phyloP scores from a whole-genome alignment of 2,113 vertebrate genomes.

The Globicephala melas region DNA sequence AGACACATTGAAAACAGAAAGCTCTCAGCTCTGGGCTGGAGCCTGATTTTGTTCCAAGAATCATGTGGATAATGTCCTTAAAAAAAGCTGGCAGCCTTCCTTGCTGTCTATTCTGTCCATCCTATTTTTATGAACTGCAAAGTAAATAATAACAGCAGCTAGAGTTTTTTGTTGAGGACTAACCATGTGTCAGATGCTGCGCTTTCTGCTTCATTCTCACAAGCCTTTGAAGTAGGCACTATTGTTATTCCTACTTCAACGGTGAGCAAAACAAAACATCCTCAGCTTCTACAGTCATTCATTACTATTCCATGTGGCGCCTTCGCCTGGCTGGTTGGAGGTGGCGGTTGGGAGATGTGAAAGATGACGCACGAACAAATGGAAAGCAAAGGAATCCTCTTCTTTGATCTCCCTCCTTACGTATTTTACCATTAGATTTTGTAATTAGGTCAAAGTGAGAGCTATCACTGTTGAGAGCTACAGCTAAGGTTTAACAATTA shows the following conservation, averaged over 20 bases:
- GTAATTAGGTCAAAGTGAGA: conserved; percentile 66
- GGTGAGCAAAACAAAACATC: not conserved
- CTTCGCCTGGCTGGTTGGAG: not conserved
- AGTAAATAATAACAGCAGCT: not conserved
- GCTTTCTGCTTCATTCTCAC: not conserved
- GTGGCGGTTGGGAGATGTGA: not conserved
- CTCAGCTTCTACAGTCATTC: not conserved
- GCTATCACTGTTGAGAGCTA: not conserved
- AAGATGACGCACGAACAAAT: not conserved
- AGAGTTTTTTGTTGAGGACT: not conserved
- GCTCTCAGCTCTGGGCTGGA: not conserved
- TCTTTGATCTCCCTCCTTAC: conserved; percentile 47
- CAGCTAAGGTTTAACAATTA: conserved; percentile 29
- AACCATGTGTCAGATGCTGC: not conserved
- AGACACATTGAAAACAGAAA: not conserved
- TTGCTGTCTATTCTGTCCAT: not conserved
- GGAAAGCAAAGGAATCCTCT: conserved; percentile 43
- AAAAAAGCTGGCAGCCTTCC: not conserved
- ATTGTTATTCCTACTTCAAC: not conserved
- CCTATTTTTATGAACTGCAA: not conserved
- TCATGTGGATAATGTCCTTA: not conserved
- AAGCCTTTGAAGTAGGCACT: not conserved
- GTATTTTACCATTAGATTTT: conserved; percentile 33
- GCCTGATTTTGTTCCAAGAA: conserved; percentile 31
- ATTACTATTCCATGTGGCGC: not conserved